Percentiles rank a stretch among this genome's conserved stretches.
phyloP scores from a whole-genome alignment of 2,113 vertebrate species.

The Eudyptes chrysolophus region DNA sequence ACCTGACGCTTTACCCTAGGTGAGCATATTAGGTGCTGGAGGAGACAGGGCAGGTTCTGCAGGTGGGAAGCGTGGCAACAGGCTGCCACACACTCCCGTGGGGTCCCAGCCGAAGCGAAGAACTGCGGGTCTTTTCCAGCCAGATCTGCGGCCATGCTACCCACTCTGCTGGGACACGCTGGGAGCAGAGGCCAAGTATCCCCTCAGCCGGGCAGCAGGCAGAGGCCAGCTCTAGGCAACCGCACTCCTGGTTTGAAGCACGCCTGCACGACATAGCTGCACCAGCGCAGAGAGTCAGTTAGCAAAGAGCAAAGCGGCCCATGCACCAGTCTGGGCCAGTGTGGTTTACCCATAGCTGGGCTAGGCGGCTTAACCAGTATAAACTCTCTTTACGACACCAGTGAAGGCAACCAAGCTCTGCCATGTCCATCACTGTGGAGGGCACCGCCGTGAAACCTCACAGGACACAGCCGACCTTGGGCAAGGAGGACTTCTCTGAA shows the following conservation, averaged over 20 bases:
- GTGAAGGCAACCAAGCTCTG: neutral
- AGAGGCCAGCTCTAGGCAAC: neutral
- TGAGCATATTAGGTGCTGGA: fast-evolving
- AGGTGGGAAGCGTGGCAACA: fast-evolving
- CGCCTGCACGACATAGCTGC: fast-evolving
- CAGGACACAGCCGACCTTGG: fast-evolving
- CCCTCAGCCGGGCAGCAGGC: neutral
- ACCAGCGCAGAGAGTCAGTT: neutral
- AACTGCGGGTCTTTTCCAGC: neutral
- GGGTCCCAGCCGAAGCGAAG: neutral
- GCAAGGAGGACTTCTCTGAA: neutral
- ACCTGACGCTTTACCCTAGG: neutral
- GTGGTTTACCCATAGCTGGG: neutral
- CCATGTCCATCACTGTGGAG: neutral
- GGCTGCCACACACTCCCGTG: fast-evolving
- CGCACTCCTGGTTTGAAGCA: neutral
- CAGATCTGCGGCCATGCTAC: neutral
- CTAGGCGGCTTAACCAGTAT: neutral
- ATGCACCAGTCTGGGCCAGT: neutral
- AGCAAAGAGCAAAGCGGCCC: neutral
- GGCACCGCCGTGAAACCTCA: neutral
- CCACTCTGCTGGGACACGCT: fast-evolving
- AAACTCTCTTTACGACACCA: neutral
- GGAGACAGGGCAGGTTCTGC: neutral
- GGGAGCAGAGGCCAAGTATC: neutral